Evolutionary conservation across 1,140 invertebrate species (phyloP).

Genomic region (Drosophila seguyi): DNA sequence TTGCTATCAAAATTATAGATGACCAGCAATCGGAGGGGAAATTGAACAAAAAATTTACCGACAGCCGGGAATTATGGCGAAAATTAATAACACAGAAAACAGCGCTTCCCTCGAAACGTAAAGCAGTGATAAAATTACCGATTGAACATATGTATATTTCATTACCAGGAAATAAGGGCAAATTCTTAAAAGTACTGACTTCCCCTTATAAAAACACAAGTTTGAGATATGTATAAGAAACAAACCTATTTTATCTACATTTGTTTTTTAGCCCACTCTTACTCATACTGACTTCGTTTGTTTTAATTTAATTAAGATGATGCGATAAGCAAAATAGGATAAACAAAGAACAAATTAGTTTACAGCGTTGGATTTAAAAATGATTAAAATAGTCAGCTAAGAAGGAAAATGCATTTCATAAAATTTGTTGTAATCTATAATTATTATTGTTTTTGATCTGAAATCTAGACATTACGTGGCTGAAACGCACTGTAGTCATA

Average conservation of each 20-base stretch:
- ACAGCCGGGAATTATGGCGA: slow-evolving; percentile 36
- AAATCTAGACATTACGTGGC: not conserved
- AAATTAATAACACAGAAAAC: slow-evolving; percentile 28
- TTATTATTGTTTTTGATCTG: not conserved
- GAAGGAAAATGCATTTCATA: not conserved
- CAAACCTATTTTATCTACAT: not conserved
- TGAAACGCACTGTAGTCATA: slow-evolving; percentile 1
- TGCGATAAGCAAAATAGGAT: not conserved
- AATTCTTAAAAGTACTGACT: not conserved
- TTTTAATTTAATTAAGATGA: not conserved
- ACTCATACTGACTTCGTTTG: not conserved
- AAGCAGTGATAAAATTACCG: not conserved
- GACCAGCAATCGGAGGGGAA: slow-evolving; percentile 37
- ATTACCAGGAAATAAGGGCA: not conserved
- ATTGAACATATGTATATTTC: not conserved
- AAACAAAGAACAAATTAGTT: not conserved
- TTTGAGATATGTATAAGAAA: not conserved
- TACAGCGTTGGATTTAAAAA: not conserved
- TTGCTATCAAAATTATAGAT: slow-evolving; percentile 54
- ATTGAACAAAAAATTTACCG: slow-evolving; percentile 26
- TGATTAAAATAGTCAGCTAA: not conserved
- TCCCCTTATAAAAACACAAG: not conserved
- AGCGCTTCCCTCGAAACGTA: slow-evolving; percentile 10
- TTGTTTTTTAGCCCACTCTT: not conserved
- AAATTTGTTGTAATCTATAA: not conserved